A percentile compares a stretch with the other conserved stretches of the same genome.
phyloP scores from a whole-genome alignment of 2,113 vertebrate species.

The Oncorhynchus nerka region DNA sequence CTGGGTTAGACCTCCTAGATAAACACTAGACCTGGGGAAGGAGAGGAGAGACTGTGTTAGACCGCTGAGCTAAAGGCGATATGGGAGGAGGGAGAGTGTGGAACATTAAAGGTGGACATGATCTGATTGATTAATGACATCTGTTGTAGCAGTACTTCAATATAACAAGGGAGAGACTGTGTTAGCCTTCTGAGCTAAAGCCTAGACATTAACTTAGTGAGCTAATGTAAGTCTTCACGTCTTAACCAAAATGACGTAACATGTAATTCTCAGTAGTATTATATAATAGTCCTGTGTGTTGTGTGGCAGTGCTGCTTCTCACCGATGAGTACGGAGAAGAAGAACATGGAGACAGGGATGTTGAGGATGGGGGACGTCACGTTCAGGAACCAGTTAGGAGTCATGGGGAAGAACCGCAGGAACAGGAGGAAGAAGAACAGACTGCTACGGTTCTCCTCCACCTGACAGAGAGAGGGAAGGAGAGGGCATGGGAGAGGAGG shows the following conservation, averaged over 20 bases:
- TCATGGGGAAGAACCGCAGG: slow-evolving; percentile 96
- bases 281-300: background rate
- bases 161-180: no score
- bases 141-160: no score
- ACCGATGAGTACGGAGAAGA: slow-evolving; percentile 94
- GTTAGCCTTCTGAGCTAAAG: background rate
- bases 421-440: slow-evolving; percentile 96
- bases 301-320: slow-evolving; percentile 57
- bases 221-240: no score
- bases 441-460: slow-evolving; percentile 89
- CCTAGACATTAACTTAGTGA: background rate
- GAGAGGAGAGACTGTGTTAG: background rate
- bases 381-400: slow-evolving; percentile 98
- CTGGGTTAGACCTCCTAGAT: no score
- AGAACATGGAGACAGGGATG: slow-evolving; percentile 89
- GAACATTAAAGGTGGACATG: no score
- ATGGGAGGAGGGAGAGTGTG: no score
- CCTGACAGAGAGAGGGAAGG: slow-evolving; percentile 67
- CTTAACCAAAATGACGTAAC: no score
- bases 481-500: background rate
- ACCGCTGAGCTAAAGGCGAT: no score
- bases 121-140: no score
- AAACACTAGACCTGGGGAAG: slow-evolving; percentile 69
- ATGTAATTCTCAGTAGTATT: no score
- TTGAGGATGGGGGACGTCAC: slow-evolving; percentile 93